phyloP scores from a whole-genome alignment of 2,888 invertebrate genomes.

The Colostygia pectinataria region DNA sequence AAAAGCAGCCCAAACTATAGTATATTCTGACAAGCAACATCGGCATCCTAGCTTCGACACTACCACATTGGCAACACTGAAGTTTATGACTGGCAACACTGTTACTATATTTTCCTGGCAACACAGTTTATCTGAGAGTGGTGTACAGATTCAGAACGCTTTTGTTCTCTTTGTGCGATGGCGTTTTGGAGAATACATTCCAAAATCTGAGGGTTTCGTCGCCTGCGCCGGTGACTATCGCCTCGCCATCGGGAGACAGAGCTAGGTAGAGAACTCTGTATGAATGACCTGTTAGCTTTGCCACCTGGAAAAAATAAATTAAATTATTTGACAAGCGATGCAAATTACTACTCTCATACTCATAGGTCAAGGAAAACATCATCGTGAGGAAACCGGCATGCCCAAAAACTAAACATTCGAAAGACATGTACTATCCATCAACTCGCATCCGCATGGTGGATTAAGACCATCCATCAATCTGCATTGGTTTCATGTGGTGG shows the following conservation, averaged over 20 bases:
- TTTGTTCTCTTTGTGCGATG: slow-evolving; percentile 96
- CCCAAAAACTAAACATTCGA: too few species aligned
- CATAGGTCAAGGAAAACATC: too few species aligned
- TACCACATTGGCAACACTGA: slow-evolving; percentile 6
- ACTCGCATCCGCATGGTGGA: too few species aligned
- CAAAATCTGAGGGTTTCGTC: slow-evolving; percentile 99
- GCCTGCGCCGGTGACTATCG: slow-evolving; percentile 99
- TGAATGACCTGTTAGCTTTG: slow-evolving; percentile 98
- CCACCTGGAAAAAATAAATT: slow-evolving; percentile 85
- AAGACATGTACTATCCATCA: too few species aligned
- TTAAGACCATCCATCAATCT: too few species aligned
- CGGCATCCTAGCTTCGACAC: too few species aligned
- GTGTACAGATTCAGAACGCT: slow-evolving; percentile 96
- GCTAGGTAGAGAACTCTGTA: slow-evolving; percentile 98
- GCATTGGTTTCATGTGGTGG: too few species aligned
- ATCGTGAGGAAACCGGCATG: too few species aligned
- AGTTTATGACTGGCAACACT: slow-evolving; percentile 10
- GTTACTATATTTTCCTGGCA: neutral
- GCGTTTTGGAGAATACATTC: slow-evolving; percentile 99
- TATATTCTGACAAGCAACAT: slow-evolving; percentile 9
- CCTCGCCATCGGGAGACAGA: slow-evolving; percentile 98
- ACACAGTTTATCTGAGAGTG: slow-evolving; percentile 81
- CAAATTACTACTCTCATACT: too few species aligned
- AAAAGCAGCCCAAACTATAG: neutral
- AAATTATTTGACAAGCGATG: neutral